Base-by-base conservation (phyloP, 2,113 vertebrate genomes). In the Pimephales promelas region DNA sequence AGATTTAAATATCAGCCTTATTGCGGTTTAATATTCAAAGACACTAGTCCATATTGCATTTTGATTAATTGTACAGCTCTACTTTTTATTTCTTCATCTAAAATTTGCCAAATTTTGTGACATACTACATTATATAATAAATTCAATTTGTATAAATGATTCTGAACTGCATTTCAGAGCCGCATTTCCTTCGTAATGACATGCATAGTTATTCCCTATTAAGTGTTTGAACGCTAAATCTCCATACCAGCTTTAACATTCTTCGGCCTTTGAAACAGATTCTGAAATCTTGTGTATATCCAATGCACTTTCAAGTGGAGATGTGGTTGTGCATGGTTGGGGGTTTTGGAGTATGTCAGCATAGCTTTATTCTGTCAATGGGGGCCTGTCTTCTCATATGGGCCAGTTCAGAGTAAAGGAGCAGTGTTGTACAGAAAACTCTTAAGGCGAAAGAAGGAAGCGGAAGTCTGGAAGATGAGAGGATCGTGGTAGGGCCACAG, bases 241-340 rank as follows among this genome's bases (percentile, higher is more conserved):
- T 84, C 61, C 61, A 77, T 43, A 22, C 64, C 62, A 68, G 73
- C 49, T 83, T 68, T 74, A 28, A 59, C 52, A 24, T 31, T 16
- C 62, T 72, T 81, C 20, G 70, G 61, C 52, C 52, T 83, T 64
- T 47, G 71, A 71, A 71, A 83, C 61, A 83, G 70, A 71, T 56
- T 71, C 62, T 85, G 57, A 72, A 68, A 71, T 76, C 7, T 10
- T 71, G 64, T 81, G 43, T 40, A 78, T 88, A 52, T 82, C 47
- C 26, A 13, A 78, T 84, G 84, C 84, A 11, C 62, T 88, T 84
- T 88, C 72, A 84, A 20, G 24, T 81, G 62, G 18, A 81, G 76
- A 76, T 71, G 36, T 45, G 34, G 47, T 47, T 28, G 57, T 34
- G n/a, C 59, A 68, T 56, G 36, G 84, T 61, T 70, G 71, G 81